Conservation (phyloP, 2,797 vertebrate species). For the Lophotriccus pileatus region DNA sequence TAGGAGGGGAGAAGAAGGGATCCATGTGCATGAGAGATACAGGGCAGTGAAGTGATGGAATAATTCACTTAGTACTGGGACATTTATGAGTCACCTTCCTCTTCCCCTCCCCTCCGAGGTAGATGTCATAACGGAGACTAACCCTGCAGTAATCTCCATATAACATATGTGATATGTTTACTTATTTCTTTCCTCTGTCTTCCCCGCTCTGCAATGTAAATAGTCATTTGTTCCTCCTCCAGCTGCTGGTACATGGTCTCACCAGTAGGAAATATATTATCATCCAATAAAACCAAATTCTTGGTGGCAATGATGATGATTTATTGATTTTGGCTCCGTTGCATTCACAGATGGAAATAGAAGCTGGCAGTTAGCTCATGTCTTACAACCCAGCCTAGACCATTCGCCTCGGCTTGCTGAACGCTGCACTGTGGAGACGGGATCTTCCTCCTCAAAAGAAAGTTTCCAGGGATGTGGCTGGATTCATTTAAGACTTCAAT, state of each 20-base stretch:
- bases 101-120: constrained; percentile 40
- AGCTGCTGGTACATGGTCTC: constrained; percentile 63
- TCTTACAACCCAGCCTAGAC: constrained; percentile 61
- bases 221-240: constrained; percentile 64
- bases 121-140: constrained; percentile 44
- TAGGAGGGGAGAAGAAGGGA: neutral
- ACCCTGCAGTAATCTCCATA: neutral
- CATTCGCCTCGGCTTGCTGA: constrained; percentile 13
- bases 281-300: constrained; percentile 67
- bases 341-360: constrained; percentile 58
- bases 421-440: neutral
- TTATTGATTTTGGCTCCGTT: constrained; percentile 59
- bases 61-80: constrained; percentile 42
- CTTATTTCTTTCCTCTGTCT: constrained; percentile 60
- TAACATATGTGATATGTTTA: constrained; percentile 57
- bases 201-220: constrained; percentile 51
- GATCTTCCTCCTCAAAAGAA: constrained; percentile 33
- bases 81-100: constrained; percentile 63
- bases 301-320: constrained; percentile 62
- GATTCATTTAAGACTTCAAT: neutral
- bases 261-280: constrained; percentile 70
- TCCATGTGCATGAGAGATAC: neutral
- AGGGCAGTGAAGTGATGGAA: constrained; percentile 58
- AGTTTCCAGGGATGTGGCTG: constrained; percentile 57
- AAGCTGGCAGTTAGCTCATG: constrained; percentile 66